Conservation (phyloP, 2,888 invertebrate genomes). For the Dolichopus griseipennis region DNA sequence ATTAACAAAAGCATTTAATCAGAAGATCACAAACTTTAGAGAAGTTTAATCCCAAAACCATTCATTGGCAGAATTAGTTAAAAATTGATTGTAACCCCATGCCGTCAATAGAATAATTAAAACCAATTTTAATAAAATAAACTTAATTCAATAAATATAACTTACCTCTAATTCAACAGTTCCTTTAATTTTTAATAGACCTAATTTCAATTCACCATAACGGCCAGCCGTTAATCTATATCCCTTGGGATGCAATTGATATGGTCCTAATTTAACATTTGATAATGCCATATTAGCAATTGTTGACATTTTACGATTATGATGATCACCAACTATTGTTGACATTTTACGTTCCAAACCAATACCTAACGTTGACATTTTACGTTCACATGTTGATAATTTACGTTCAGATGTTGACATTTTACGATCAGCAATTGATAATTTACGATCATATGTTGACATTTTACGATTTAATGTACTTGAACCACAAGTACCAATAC, state of each 20-base stretch:
- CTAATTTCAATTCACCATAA: slow-evolving; percentile 76
- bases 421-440: slow-evolving; percentile 19
- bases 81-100: no score
- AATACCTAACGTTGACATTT: slow-evolving; percentile 28
- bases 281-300: slow-evolving; percentile 12
- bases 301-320: slow-evolving; percentile 27
- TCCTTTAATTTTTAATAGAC: slow-evolving; percentile 82
- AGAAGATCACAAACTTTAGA: no score
- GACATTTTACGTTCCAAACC: slow-evolving; percentile 23
- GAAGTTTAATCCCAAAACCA: no score
- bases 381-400: slow-evolving; percentile 17
- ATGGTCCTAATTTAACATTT: slow-evolving; percentile 57
- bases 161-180: slow-evolving; percentile 76
- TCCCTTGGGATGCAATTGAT: slow-evolving; percentile 71
- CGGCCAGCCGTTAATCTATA: slow-evolving; percentile 59
- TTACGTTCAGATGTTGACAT: slow-evolving; percentile 26
- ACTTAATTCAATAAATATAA: slow-evolving; percentile 4
- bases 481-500: no score
- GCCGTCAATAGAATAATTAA: no score
- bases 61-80: no score
- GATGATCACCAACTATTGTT: slow-evolving; percentile 16
- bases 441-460: slow-evolving; percentile 17
- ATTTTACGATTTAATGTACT: not conserved
- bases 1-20: no score
- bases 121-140: no score